Evolutionary conservation across 2,113 vertebrate genomes (phyloP), one percentile per base, ranked within the genome.

Genomic region (Fukomys damarensis): DNA sequence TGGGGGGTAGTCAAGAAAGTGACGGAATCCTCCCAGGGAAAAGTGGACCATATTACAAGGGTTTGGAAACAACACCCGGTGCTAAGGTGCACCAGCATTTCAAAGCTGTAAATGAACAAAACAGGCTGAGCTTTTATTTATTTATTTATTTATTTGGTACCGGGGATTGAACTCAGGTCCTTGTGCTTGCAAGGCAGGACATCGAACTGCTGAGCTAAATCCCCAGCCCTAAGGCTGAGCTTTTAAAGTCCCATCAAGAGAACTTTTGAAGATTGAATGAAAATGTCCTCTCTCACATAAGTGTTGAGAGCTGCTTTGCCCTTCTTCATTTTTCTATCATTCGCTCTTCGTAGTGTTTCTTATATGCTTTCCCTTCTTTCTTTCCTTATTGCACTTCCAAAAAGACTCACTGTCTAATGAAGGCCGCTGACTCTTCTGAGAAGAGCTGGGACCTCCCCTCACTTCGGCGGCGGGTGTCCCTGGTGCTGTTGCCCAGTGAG

Each of bases 11-110:
- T 46, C 63, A 24, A 8, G 9, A 38, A 5, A 35, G 4, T 56
- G 11, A 41, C 59, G 30, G 16, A 20, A 46, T 0, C 20, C 82
- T 19, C 24, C 5, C 0, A 68, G 77, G 65, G 22, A 0, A 6
- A 77, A 28, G n/a, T 0, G 19, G 54, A 24, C 2, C 30, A 80
- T 32, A 74, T 41, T 17, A n/a, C 46, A 2, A 54, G 59, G 22
- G 6, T 17, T 46, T 19, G 20, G 38, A 49, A 26, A 20, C 54
- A 83, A 38, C 61, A 28, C 12, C 74, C 16, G 4, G n/a, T 35
- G 12, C 2, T 13, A 30, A 46, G 59, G 59, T 1, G 12, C 74
- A 2, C 46, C 1, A 17, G 20, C 0, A 0, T 32, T 76, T 77
- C 66, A 5, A 43, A 79, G 58, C 4, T 8, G 5, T 24, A 17